These are phyloP conservation scores for Metopolophium dirhodum DNA, from an alignment of 1,140 invertebrate species.

Conservation along the genomic window DNA sequence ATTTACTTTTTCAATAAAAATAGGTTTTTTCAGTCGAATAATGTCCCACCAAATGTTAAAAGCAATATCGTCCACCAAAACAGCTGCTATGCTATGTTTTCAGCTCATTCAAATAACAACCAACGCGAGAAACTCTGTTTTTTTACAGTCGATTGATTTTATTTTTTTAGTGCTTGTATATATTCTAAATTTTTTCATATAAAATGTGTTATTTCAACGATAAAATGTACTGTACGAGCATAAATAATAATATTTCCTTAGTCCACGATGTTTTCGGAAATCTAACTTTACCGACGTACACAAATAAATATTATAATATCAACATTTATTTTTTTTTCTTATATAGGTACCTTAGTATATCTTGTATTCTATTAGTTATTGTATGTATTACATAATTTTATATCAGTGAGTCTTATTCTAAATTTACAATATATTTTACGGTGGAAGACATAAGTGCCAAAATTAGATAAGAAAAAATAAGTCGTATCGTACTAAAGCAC, in stretches of 20 bases:
- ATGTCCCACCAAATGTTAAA: constrained; percentile 16
- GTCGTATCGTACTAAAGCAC: no score
- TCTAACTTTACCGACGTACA: neutral
- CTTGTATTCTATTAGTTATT: neutral
- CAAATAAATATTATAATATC: neutral
- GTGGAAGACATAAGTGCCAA: no score
- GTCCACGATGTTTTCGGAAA: neutral
- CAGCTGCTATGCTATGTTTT: constrained; percentile 24
- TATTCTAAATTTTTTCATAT: neutral
- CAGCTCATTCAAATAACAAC: neutral
- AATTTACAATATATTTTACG: neutral
- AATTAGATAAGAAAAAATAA: no score
- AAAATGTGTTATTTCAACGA: constrained; percentile 3
- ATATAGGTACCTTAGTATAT: no score
- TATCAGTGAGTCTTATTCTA: neutral
- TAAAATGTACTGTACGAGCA: neutral
- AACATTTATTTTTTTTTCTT: neutral
- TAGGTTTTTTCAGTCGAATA: neutral
- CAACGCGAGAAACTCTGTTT: neutral
- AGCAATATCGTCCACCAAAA: constrained; percentile 20
- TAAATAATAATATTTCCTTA: constrained; percentile 27
- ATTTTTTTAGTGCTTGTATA: neutral
- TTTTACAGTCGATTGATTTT: constrained; percentile 27
- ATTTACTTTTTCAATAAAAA: constrained; percentile 29
- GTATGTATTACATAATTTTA: neutral